Percentiles rank a stretch among this genome's conserved stretches.
Conservation (phyloP, 2,113 vertebrate species). For the Lethenteron camtschaticum region DNA sequence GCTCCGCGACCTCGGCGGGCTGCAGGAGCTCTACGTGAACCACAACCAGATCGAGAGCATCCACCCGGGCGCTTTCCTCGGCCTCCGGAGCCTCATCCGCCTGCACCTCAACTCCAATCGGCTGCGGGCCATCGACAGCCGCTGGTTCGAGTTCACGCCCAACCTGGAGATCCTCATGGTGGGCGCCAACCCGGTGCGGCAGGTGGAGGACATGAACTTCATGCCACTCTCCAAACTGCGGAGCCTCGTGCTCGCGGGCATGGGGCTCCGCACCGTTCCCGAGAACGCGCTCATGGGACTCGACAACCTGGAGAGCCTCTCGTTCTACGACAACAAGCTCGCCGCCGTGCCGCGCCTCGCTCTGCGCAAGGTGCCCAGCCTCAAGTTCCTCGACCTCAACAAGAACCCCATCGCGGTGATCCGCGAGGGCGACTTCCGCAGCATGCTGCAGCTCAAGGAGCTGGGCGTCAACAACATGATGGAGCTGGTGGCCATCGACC, state of each 20-base stretch:
- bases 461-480: conserved; percentile 46
- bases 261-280: conserved; percentile 31
- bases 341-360: conserved; percentile 29
- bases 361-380: conserved; percentile 24
- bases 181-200: conserved; percentile 39
- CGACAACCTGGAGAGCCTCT: conserved; percentile 40
- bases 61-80: conserved; percentile 29
- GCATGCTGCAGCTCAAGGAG: conserved; percentile 35
- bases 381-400: conserved; percentile 47
- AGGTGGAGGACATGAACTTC: conserved; percentile 33
- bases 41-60: conserved; percentile 40
- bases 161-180: conserved; percentile 50
- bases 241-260: conserved; percentile 38
- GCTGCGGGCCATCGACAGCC: conserved; percentile 29
- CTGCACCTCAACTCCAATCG: conserved; percentile 43
- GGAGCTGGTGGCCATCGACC: conserved; percentile 28
- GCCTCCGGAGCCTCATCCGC: conserved; percentile 27
- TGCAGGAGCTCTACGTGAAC: conserved; percentile 48
- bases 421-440: conserved; percentile 29
- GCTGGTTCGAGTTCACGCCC: conserved; percentile 39
- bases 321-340: conserved; percentile 36
- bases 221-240: conserved; percentile 31
- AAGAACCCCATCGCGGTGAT: conserved; percentile 31
- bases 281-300: conserved; percentile 30
- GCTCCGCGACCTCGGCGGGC: conserved; percentile 27